Evolutionary conservation across 2,888 invertebrate species (phyloP).

Genomic region (Tolmerus cingulatus): DNA sequence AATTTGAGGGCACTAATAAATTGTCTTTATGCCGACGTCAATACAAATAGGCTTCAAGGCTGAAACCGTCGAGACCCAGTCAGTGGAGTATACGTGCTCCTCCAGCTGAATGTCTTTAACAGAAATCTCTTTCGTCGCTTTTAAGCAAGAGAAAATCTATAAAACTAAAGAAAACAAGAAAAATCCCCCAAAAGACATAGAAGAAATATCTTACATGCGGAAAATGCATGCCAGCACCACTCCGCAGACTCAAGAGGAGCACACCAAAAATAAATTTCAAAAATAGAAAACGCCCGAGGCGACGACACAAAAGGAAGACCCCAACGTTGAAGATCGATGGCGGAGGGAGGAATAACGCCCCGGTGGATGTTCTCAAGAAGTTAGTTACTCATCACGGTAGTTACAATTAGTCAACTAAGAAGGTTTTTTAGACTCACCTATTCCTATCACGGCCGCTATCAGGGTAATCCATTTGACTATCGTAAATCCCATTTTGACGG

Average conservation of each 20-base stretch:
- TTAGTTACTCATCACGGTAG: neutral
- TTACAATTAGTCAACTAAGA: neutral
- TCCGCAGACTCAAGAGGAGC: slow-evolving; percentile 5
- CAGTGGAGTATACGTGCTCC: neutral
- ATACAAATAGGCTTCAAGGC: neutral
- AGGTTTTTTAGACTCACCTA: slow-evolving; percentile 56
- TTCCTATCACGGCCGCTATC: slow-evolving; percentile 57
- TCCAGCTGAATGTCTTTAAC: neutral
- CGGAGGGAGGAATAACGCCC: neutral
- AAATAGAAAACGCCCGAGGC: slow-evolving; percentile 25
- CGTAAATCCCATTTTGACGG: slow-evolving; percentile 56
- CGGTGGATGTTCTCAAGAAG: slow-evolving; percentile 45
- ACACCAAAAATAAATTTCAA: slow-evolving; percentile 31
- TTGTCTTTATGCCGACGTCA: neutral
- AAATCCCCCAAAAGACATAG: neutral
- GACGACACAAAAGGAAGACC: slow-evolving; percentile 7
- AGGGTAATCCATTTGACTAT: slow-evolving; percentile 60
- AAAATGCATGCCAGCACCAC: slow-evolving; percentile 1
- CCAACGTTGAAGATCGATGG: slow-evolving; percentile 11
- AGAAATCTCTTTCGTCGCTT: neutral
- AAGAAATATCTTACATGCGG: neutral
- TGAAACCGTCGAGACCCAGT: neutral
- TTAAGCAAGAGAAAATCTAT: neutral
- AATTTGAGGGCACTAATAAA: neutral
- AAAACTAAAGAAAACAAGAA: neutral